These are phyloP conservation scores for Mesocricetus auratus DNA, from an alignment of 2,113 vertebrate genomes.

Conservation along the genomic window DNA sequence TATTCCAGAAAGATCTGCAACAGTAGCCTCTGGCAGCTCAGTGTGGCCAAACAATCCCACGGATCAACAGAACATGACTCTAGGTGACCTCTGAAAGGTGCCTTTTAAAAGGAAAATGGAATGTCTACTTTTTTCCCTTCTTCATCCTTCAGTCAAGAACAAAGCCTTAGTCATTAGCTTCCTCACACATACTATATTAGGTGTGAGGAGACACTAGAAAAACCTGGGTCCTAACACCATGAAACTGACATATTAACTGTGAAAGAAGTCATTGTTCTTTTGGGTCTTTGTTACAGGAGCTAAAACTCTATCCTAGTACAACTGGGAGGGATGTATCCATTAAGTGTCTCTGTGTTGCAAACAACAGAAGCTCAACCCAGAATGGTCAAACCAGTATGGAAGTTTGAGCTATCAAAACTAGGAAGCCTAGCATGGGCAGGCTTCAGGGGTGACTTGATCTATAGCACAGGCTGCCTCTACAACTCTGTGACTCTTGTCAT, in stretches of 20 bases:
- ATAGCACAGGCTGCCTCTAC: not conserved
- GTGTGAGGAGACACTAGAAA: not conserved
- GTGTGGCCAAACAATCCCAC: not conserved
- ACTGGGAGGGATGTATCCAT: not conserved
- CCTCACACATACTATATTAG: not conserved
- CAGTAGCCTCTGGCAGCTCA: not conserved
- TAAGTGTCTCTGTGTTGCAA: conserved; percentile 17
- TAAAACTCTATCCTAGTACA: conserved; percentile 1
- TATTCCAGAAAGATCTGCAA: not conserved
- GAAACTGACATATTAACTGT: not conserved
- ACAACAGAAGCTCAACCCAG: conserved; percentile 34
- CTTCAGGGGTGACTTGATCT: not conserved
- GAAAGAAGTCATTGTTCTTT: conserved; percentile 10
- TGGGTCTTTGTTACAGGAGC: not conserved
- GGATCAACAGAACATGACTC: not conserved
- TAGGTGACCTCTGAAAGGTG: not conserved
- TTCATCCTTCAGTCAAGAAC: not conserved
- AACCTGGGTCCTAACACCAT: not conserved
- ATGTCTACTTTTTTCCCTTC: not conserved
- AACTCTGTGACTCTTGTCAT: not conserved
- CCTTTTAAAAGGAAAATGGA: not conserved
- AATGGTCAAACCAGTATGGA: not conserved
- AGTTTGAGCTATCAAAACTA: not conserved
- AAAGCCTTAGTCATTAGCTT: not conserved
- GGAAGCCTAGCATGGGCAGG: not conserved